These are phyloP conservation scores for Bos taurus DNA, from an alignment of 2,113 vertebrate genomes.

Conservation along the genomic window DNA sequence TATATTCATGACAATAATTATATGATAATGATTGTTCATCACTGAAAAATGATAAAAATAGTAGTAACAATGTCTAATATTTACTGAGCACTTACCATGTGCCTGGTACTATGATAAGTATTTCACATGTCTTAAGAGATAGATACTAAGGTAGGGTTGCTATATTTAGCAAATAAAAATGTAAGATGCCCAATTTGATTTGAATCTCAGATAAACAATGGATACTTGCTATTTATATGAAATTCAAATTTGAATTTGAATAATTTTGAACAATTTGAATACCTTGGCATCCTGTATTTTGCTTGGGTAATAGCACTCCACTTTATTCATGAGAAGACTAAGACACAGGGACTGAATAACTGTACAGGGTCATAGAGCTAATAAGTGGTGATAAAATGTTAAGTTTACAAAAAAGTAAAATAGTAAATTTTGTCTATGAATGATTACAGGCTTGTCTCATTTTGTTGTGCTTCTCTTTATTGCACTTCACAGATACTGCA, in stretches of 20 bases:
- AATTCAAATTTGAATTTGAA: not conserved
- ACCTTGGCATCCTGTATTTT: not conserved
- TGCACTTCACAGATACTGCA: not conserved
- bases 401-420: conserved; percentile 1
- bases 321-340: conserved; percentile 21
- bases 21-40: not conserved
- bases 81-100: not conserved
- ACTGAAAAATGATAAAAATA: conserved; percentile 8
- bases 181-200: not conserved
- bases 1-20: not conserved
- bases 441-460: not conserved
- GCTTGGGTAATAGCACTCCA: not conserved
- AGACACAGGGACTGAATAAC: not conserved
- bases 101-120: not conserved
- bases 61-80: not conserved
- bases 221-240: not conserved
- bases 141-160: not conserved
- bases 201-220: conserved; percentile 3
- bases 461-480: not conserved
- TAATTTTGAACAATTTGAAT: not conserved
- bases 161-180: conserved; percentile 33
- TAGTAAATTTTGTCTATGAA: not conserved
- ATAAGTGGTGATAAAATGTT: not conserved
- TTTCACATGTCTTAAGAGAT: not conserved
- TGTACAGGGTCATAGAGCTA: not conserved